A percentile compares a stretch with the other conserved stretches of the same genome.
phyloP scores from a whole-genome alignment of 2,113 vertebrate species.

The Calidris pugnax region DNA sequence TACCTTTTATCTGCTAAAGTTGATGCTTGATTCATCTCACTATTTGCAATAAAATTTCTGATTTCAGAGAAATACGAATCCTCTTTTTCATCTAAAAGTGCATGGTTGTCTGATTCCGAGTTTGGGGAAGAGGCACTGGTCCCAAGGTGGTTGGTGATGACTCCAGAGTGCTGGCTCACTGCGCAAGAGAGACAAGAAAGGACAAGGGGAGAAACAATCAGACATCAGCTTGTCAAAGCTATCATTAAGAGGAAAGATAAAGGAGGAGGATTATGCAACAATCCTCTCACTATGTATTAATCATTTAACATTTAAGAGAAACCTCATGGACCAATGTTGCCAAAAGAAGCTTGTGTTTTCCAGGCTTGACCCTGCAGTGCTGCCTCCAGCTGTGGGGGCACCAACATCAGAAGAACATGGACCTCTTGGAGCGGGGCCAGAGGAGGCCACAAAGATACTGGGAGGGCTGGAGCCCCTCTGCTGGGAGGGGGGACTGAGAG shows the following conservation, averaged over 20 bases:
- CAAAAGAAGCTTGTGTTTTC: not conserved
- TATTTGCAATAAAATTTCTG: slow-evolving; percentile 98
- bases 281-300: not conserved
- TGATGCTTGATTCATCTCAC: slow-evolving; percentile 90
- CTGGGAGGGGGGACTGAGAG: not conserved
- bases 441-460: not conserved
- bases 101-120: slow-evolving; percentile 98
- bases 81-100: slow-evolving; percentile 99
- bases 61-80: slow-evolving; percentile 99
- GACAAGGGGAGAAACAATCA: not conserved
- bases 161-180: slow-evolving; percentile 97
- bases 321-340: not conserved
- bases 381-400: not conserved
- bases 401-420: not conserved
- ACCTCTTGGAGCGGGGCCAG: not conserved
- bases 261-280: rapidly evolving
- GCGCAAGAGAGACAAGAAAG: not conserved
- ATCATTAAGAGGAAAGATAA: not conserved
- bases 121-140: slow-evolving; percentile 89
- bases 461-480: not conserved
- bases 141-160: slow-evolving; percentile 88
- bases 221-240: not conserved
- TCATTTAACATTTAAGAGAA: not conserved
- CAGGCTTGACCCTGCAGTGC: not conserved
- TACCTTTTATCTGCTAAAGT: slow-evolving; percentile 92